phyloP scores from a whole-genome alignment of 2,797 vertebrate genomes.

The Dicrostonyx torquatus region DNA sequence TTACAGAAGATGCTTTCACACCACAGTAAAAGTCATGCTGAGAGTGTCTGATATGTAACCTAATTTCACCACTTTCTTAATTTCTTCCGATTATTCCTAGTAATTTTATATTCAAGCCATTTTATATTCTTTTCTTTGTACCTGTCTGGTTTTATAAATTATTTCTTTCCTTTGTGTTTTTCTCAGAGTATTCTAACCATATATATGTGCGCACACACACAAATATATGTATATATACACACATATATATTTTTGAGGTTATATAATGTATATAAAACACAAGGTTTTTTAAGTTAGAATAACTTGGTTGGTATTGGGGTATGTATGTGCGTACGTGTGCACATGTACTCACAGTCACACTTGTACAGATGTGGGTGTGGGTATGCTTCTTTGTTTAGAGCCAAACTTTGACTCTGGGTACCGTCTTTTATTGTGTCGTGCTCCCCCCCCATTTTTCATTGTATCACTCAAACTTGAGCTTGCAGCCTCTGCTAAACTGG shows the following conservation, averaged over 20 bases:
- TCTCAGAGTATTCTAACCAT: not conserved
- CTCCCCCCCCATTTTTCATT: not conserved
- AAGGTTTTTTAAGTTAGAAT: not conserved
- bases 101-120: slow-evolving; percentile 65
- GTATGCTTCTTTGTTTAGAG: not conserved
- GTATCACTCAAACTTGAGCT: not conserved
- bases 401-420: not conserved
- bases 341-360: not conserved
- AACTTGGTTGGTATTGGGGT: not conserved
- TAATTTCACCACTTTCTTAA: slow-evolving; percentile 73
- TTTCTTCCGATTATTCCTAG: slow-evolving; percentile 70
- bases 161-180: slow-evolving; percentile 59
- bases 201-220: not conserved
- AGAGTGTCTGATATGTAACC: slow-evolving; percentile 63
- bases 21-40: slow-evolving; percentile 65
- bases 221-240: not conserved
- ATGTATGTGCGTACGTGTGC: not conserved
- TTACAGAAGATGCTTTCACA: slow-evolving; percentile 69
- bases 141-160: slow-evolving; percentile 62
- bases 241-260: not conserved
- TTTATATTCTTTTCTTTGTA: slow-evolving; percentile 70
- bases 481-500: not conserved
- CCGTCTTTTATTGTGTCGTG: not conserved
- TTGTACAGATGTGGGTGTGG: not conserved
- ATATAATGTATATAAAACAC: slow-evolving; percentile 5